Base-by-base conservation (phyloP, 2,113 vertebrate species). In the Eublepharis macularius region DNA sequence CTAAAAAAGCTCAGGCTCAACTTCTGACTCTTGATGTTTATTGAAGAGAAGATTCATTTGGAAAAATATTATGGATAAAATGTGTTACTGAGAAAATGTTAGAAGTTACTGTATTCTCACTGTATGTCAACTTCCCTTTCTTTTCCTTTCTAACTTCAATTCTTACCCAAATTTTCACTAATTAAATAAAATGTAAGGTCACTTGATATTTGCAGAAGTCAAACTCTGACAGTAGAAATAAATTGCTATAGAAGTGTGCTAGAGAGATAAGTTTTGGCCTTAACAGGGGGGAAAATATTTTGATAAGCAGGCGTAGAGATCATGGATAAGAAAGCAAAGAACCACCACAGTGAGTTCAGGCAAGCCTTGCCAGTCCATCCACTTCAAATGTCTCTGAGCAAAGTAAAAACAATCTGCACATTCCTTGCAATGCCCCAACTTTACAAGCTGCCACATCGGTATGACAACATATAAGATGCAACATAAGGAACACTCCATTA, bases 81-180 rank as follows among this genome's bases (percentile, higher is more conserved):
- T 47, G 12, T 24, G 19, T 75, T 45, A 63, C 32, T 49, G 39
- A 63, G 19, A 65, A 65, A 75, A 66, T 34, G 10, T 83, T 41
- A 60, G 11, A 43, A 43, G 4, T 11, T 41, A 7, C 21, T 81
- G 43, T 9, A n/a, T 54, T 70, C 76, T 80, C 17, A 41, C 17
- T 70, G 32, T 19, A 39, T 83, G 47, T 74, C 16, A 29, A 17
- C 4, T 60, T 66, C 6, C 41, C 32, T 65, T 83, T 36, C 29
- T 65, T 60, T 66, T 3, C 41, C 32, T 65, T 83, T 36, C 29
- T 65, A 65, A 76, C 74, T 76, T 75, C 34, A 49, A 41, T 21
- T 45, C 36, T 74, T 83, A 39, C 63, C 36, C 39, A 65, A 74
- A 74, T 75, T 83, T 81, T 83, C 43, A 83, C 41, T 75, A 83